Base-by-base conservation (phyloP, 2,797 vertebrate species). In the Decapterus maruadsi region DNA sequence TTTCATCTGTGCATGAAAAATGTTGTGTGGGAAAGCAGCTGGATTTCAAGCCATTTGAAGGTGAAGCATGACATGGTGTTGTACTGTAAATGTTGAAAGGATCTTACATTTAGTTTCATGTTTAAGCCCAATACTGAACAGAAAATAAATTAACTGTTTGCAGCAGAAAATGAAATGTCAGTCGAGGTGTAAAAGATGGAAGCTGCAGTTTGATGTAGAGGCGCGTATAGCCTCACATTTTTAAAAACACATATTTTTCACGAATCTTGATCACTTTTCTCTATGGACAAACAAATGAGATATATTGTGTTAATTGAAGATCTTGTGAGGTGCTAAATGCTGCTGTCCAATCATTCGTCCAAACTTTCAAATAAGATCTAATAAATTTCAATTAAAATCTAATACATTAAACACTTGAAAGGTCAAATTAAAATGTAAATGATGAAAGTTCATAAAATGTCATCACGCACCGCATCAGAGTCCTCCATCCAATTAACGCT, bases 401-500 rank as follows among this genome's bases (percentile, higher is more conserved):
- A 36, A 36, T 36, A 11, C n/a, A 9, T 19, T 9, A 48, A 48
- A 19, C 48, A n/a, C 48, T 11, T 20, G 1, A 20, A 20, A 50
- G 46, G 6, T 36, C 6, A 36, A 20, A 10, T 4, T 50, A 19
- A 50, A 50, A 20, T 50, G 17, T 4, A 46, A 46, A 46, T 46
- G 8, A 0, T 50, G 8, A 20, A 20, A 20, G 13, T 2, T 14
- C 1, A 5, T 45, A 14, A 45, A 45, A 45, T 45, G 16, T 45
- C 43, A n/a, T n/a, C 50, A 79, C 90, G 6, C 84, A 98, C 98
- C 94, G 82, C 69, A 14, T 99, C 98, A 0, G 98, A 99, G 87
- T 99, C 98, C 82, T 99, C 98, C 98, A 99, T 98, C 98, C 98
- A 99, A 89, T 96, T 97, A 50, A 99, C 97, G 0, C 98, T 99